Conservation (phyloP, 2,797 vertebrate genomes). For the Alfaro cultratus region DNA sequence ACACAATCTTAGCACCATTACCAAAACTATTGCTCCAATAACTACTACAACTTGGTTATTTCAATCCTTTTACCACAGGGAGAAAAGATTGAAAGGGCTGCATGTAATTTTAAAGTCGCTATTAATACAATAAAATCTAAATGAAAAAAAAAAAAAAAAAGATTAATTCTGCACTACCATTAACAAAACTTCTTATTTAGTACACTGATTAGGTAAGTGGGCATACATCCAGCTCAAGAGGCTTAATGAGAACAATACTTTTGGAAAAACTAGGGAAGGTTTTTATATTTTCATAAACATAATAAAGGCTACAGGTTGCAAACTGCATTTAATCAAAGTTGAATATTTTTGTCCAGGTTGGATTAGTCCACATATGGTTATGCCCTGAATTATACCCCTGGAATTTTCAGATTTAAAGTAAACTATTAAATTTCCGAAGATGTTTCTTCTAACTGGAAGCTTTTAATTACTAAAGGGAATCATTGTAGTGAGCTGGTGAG, state of each 20-base stretch:
- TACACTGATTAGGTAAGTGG: not conserved
- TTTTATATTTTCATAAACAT: not conserved
- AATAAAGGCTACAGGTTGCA: not conserved
- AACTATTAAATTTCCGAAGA: not conserved
- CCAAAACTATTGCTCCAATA: not conserved
- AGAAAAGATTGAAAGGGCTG: not conserved
- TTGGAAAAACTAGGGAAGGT: not conserved
- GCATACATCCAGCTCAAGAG: not conserved
- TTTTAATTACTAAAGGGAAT: not conserved
- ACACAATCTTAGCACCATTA: not conserved
- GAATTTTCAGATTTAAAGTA: not conserved
- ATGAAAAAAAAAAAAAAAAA: not conserved
- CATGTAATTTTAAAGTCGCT: not conserved
- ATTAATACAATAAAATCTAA: not conserved
- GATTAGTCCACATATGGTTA: not conserved
- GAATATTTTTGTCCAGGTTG: not conserved
- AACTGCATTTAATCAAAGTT: not conserved
- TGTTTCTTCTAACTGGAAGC: not conserved
- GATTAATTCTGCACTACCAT: not conserved
- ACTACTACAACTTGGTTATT: not conserved
- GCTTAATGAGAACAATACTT: not conserved
- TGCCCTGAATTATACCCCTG: not conserved
- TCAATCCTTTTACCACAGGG: not conserved
- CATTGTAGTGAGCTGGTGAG: not conserved
- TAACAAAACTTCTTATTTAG: not conserved